Evolutionary conservation across 2,888 invertebrate genomes (phyloP), one percentile per base, ranked within the genome.

Genomic region (Drosophila niveifrons): DNA sequence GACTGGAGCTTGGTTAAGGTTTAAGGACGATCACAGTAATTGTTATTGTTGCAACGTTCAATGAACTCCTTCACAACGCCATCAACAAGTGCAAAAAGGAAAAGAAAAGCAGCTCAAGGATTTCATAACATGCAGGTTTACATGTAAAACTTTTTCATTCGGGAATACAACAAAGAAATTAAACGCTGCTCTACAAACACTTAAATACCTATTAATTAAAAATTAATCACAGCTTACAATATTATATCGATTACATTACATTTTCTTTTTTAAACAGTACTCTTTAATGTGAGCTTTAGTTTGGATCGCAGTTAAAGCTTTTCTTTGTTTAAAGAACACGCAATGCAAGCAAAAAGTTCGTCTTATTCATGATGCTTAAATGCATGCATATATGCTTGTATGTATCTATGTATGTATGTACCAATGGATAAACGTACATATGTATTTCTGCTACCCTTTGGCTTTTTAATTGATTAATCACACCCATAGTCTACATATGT

Each of bases 21-120:
- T 73, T 74, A 75, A 78, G 75, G 78, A 39, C 78, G 57, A 64
- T 57, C 57, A 73, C 43, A 44, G 53, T 70, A 76, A 79, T 67
- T 75, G 72, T 63, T 72, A 59, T 64, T 74, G 57, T 28, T 57
- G 47, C 43, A 48, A 15, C 84, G 84, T 69, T 67, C 84, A 72
- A 69, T 81, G 72, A 84, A 83, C 87, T 69, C 43, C 48, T 62
- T 9, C 18, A 9, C 34, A 43, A 46, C 31, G 29, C 36, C 64
- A 52, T 62, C 80, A 77, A 79, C 80, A 77, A 77, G 77, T 77
- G 80, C 47, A 41, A 61, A 46, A 44, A 41, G 11, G n/a, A 36
- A 36, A 36, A 34, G 10, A 34, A 34, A 31, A 64, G 8, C 2
- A 50, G 58, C 59, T 41, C 61, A 66, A 71, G 71, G 66, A 66